Percentiles rank a stretch among this genome's conserved stretches.
Conservation (phyloP, 1,140 invertebrate species). For the Macrostomum lignano region DNA sequence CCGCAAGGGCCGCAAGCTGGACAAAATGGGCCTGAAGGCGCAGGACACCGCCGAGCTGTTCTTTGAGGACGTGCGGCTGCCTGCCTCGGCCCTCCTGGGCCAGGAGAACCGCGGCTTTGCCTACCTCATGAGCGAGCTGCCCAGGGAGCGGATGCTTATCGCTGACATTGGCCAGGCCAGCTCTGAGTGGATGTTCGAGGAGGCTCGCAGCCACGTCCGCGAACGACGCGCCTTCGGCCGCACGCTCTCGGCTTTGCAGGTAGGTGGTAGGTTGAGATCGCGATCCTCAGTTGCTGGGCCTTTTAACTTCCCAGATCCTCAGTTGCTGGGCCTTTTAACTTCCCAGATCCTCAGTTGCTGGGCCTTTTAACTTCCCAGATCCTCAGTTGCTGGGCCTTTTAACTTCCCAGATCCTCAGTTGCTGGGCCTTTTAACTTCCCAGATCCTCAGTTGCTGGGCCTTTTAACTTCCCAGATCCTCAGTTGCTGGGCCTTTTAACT, state of each 20-base stretch:
- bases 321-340: too few species aligned
- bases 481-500: too few species aligned
- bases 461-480: too few species aligned
- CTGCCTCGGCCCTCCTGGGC: slow-evolving; percentile 23
- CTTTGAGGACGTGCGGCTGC: slow-evolving; percentile 31
- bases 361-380: too few species aligned
- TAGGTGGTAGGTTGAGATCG: too few species aligned
- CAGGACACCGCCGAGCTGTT: slow-evolving; percentile 31
- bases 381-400: too few species aligned
- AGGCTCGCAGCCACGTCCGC: slow-evolving; percentile 27
- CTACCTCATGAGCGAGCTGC: slow-evolving; percentile 31
- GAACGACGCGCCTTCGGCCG: slow-evolving; percentile 30
- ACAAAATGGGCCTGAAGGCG: slow-evolving; percentile 29
- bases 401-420: too few species aligned
- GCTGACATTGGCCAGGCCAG: slow-evolving; percentile 18
- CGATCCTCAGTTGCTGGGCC: too few species aligned
- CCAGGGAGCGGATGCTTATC: slow-evolving; percentile 29
- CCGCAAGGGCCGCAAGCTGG: slow-evolving; percentile 26
- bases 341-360: too few species aligned
- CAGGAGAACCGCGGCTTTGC: slow-evolving; percentile 30
- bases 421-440: too few species aligned
- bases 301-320: too few species aligned
- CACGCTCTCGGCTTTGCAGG: slow-evolving; percentile 26
- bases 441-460: too few species aligned
- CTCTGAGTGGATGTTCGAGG: slow-evolving; percentile 30